phyloP scores from a whole-genome alignment of 1,140 invertebrate species.

The Nixonia krombeini region DNA sequence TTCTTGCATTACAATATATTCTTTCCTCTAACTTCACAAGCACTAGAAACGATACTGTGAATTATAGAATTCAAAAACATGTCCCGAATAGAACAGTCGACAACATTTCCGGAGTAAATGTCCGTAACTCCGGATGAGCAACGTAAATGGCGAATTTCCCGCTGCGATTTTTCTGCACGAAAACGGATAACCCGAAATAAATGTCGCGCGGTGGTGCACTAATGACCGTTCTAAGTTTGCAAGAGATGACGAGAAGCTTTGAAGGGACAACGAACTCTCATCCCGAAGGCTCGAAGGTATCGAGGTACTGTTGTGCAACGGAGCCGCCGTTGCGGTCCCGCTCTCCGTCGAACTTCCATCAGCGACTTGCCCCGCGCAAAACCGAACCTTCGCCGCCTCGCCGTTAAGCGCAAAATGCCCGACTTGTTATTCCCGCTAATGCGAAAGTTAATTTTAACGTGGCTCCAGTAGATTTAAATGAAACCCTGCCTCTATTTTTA shows the following conservation, averaged over 20 bases:
- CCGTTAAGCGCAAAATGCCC: constrained; percentile 30
- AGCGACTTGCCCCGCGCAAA: background rate
- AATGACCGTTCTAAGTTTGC: constrained; percentile 62
- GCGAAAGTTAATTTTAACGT: constrained; percentile 51
- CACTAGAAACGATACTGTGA: no score
- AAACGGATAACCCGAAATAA: constrained; percentile 32
- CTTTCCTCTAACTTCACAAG: no score
- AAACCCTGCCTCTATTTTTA: constrained; percentile 43
- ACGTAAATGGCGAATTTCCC: no score
- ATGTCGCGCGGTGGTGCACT: constrained; percentile 42
- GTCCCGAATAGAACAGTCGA: no score
- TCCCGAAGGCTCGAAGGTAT: background rate
- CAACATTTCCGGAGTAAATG: no score
- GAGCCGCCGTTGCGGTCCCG: no score
- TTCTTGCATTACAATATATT: no score
- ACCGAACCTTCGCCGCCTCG: constrained; percentile 12
- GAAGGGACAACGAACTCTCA: constrained; percentile 54
- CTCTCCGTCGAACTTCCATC: background rate
- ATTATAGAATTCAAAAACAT: no score
- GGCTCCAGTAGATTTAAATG: constrained; percentile 48
- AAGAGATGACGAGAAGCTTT: constrained; percentile 39
- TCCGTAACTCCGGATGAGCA: no score
- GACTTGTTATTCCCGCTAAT: constrained; percentile 50
- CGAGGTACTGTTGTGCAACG: no score
- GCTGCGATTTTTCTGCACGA: background rate